Conservation (phyloP, 2,113 vertebrate species). For the Cephalopholis sonnerati region DNA sequence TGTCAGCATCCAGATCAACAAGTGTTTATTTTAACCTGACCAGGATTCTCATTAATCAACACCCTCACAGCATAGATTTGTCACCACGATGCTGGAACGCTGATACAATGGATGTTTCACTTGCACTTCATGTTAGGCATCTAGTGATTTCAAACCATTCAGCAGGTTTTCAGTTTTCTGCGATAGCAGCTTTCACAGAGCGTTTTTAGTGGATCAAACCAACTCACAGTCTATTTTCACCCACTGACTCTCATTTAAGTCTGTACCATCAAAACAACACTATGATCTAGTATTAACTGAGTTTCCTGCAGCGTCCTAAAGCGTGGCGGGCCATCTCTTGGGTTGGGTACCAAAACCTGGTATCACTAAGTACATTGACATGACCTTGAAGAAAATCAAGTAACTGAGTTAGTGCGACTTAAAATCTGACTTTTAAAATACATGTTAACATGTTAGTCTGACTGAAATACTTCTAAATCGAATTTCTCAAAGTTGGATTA, state of each 20-base stretch:
- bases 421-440: too few species aligned
- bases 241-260: slow-evolving; percentile 1
- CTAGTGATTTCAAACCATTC: neutral
- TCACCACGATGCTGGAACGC: neutral
- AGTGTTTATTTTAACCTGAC: neutral
- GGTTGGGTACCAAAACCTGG: too few species aligned
- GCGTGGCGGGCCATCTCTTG: neutral
- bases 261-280: neutral
- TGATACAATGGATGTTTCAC: neutral
- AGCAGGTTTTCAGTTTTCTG: neutral
- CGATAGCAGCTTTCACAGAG: slow-evolving; percentile 28
- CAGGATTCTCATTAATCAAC: neutral
- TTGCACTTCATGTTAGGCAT: slow-evolving; percentile 3
- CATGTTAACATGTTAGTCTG: too few species aligned
- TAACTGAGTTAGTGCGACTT: too few species aligned
- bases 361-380: too few species aligned
- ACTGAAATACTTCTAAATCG: too few species aligned
- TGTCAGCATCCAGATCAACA: slow-evolving; percentile 8
- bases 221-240: slow-evolving; percentile 16
- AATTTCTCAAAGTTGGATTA: too few species aligned
- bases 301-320: neutral
- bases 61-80: neutral
- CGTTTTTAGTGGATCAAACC: slow-evolving; percentile 16
- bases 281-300: neutral
- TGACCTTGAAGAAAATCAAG: too few species aligned